These are phyloP conservation scores for Adelges cooleyi DNA, from an alignment of 1,140 invertebrate genomes.

Conservation along the genomic window DNA sequence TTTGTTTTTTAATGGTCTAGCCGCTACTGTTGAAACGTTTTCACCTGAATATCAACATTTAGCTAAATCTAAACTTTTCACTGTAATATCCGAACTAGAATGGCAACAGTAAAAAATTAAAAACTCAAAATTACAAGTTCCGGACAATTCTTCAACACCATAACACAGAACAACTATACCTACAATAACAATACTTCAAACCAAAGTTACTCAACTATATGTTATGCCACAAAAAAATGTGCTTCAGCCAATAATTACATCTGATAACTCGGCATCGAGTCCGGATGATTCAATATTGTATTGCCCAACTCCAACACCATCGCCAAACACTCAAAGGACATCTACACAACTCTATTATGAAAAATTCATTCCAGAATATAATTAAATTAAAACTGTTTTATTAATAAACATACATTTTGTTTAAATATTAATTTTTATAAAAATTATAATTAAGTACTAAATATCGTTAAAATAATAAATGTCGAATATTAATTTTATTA, in stretches of 20 bases:
- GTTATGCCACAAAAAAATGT: neutral
- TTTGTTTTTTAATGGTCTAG: neutral
- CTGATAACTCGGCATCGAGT: neutral
- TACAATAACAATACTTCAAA: neutral
- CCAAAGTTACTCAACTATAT: neutral
- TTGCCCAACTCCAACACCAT: neutral
- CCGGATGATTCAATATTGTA: neutral
- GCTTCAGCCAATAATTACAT: neutral
- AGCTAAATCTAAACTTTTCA: neutral
- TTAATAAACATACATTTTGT: neutral
- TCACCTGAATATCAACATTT: conserved; percentile 2
- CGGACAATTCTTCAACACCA: neutral
- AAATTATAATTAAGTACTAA: no score
- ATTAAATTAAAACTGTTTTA: neutral
- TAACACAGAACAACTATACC: neutral
- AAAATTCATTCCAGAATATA: neutral
- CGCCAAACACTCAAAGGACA: neutral
- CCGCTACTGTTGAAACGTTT: neutral
- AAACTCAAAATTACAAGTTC: neutral
- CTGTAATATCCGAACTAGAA: neutral
- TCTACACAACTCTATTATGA: neutral
- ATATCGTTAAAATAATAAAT: neutral
- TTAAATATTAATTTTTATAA: neutral
- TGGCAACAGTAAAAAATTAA: neutral
- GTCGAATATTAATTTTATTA: neutral